Evolutionary conservation across 1,140 invertebrate genomes (phyloP), one percentile per base, ranked within the genome.

Genomic region (Neodiprion lecontei): DNA sequence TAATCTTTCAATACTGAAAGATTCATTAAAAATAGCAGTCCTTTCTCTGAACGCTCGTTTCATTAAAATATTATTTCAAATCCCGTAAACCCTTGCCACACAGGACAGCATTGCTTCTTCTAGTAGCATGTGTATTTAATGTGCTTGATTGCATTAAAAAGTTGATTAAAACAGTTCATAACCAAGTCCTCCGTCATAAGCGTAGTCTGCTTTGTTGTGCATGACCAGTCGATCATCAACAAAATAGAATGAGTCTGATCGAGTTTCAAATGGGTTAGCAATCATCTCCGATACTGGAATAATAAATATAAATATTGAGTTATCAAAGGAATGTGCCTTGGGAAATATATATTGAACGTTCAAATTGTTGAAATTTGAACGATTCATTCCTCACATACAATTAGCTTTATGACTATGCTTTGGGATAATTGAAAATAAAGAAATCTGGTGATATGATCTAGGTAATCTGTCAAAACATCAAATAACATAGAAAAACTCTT

Each of bases 161-260:
- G 68, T 66, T 69, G 72, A 76, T 69, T 82, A 81, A 78, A 81
- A 78, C 74, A 79, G 61, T 67, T 82, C 80, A 9, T 80, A 75
- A 48, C 73, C 72, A 75, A 91, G 88, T 70, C 93, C 93, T 75
- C 94, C 95, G 84, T 96, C 94, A 86, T 98, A 99, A 40, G 96
- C 95, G 89, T 99, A 99, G 86, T 98, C 97, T 61, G 97, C 98
- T 91, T 99, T 99, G 87, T 99, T 99, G 89, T 99, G 98, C 98
- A 99, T 99, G 73, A 99, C 96, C 69, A 99, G 91, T 84, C 92
- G 91, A 88, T 99, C 95, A 85, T 99, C 97, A 67, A 99, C 97
- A 90, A 99, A 99, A 88, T 99, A 99, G 90, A 99, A 99, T 82
- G 97, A 98, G 89, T 99, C 98, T 0, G 97, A 99, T 79, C 96